These are phyloP conservation scores for Danio jaintianensis DNA, from an alignment of 2,797 vertebrate genomes.

Conservation along the genomic window DNA sequence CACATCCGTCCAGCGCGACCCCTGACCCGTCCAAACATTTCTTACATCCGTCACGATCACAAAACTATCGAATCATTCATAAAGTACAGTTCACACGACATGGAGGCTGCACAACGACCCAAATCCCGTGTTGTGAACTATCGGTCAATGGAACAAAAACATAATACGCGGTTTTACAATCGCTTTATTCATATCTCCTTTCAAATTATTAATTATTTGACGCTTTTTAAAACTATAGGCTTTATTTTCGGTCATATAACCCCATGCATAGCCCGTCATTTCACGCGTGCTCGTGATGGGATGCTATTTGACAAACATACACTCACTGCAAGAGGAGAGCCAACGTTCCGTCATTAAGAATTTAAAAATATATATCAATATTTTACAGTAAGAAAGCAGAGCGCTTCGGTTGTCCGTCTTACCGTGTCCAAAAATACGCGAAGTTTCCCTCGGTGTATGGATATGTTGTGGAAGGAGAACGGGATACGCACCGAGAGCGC, in stretches of 20 bases:
- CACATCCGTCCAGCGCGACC: conserved; percentile 41
- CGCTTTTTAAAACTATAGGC: neutral
- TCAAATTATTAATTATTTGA: neutral
- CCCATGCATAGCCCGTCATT: neutral
- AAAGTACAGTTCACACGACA: conserved; percentile 43
- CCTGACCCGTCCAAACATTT: conserved; percentile 37
- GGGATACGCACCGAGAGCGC: conserved; percentile 21
- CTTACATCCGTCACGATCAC: conserved; percentile 25
- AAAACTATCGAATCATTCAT: conserved; percentile 47
- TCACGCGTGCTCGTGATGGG: conserved; percentile 26
- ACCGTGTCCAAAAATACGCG: conserved; percentile 52
- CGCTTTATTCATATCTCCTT: neutral
- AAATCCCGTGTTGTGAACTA: conserved; percentile 18
- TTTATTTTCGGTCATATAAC: neutral
- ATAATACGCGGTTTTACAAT: neutral
- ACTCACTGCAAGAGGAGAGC: conserved; percentile 15
- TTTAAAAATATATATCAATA: conserved; percentile 46
- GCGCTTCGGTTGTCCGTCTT: conserved; percentile 27
- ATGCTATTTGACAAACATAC: conserved; percentile 13
- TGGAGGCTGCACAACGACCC: conserved; percentile 12
- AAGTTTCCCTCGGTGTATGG: conserved; percentile 49
- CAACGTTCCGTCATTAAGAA: conserved; percentile 52
- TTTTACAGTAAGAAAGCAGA: conserved; percentile 42
- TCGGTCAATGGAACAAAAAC: neutral
- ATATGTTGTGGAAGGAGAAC: conserved; percentile 22